Evolutionary conservation across 2,888 invertebrate genomes (phyloP), one percentile per base, ranked within the genome.

Genomic region (Sclerodermus sp.): DNA sequence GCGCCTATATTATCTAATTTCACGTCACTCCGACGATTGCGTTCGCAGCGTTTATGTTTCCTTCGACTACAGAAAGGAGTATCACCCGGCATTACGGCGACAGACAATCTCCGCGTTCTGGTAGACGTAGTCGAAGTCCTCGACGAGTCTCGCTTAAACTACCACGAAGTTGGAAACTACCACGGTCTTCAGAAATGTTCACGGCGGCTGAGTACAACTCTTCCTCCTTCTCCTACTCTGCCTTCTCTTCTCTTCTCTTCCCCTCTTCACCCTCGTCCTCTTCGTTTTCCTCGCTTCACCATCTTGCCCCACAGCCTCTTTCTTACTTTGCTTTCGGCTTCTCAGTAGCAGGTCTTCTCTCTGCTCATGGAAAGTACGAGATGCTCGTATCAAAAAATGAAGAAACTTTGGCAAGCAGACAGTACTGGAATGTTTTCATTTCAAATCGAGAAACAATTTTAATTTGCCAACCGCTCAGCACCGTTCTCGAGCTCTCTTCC

Each of bases 401-500:
- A 23, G 23, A 23, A 23, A 23, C 23, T 23, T 23, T 23, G 48
- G 18, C 46, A 17, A 49, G 44, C 39, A 42, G 4, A 23, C n/a
- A n/a, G n/a, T n/a, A n/a, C 53, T 57, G 56, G 57, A 61, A 65
- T 66, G 64, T 67, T 70, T 67, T 60, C 60, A 61, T 65, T 71
- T 64, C 61, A 60, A 66, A 68, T 68, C 60, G 63, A 63, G 66
- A 68, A 69, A 70, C 67, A 68, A 72, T 72, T 72, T 69, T 70
- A 69, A 70, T 72, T 71, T 62, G 62, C 65, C 58, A 62, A 58
- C 55, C 61, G 55, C 57, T 12, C 52, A 53, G n/a, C 49, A 51
- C 51, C 42, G 42, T 49, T n/a, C n/a, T n/a, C n/a, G 29, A 32
- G 18, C 18, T 51, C 45, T 42, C 43, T 36, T 23, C 18, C 10